Percentiles rank a stretch among this genome's conserved stretches.
These are phyloP conservation scores for Kuschelorhynchus macadamiae DNA, from an alignment of 2,888 invertebrate species.

Conservation along the genomic window DNA sequence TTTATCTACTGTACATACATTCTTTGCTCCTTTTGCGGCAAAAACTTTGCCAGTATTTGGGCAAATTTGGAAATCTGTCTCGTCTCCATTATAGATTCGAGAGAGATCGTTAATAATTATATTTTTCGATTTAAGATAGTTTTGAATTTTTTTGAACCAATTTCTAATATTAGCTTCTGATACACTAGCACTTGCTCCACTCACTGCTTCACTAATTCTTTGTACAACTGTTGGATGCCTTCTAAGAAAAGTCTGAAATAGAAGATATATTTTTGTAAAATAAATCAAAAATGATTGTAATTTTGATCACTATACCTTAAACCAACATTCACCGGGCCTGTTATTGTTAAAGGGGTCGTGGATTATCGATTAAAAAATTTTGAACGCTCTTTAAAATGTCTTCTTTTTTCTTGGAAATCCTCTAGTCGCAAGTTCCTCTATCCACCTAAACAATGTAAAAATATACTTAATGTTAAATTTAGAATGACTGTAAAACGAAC, in stretches of 20 bases:
- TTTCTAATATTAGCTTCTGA: too few species aligned
- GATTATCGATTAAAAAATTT: constrained; percentile 45
- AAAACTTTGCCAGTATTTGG: too few species aligned
- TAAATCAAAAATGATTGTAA: too few species aligned
- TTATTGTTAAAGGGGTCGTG: constrained; percentile 47
- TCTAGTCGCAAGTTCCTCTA: constrained; percentile 28
- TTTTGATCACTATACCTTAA: constrained; percentile 44
- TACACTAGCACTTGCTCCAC: neutral
- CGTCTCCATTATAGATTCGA: too few species aligned
- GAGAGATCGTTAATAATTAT: too few species aligned
- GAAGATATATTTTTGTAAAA: neutral
- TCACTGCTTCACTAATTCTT: constrained; percentile 52
- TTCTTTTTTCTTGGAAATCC: constrained; percentile 43
- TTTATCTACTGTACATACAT: too few species aligned
- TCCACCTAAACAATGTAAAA: constrained; percentile 28
- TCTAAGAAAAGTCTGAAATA: constrained; percentile 54
- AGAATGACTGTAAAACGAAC: constrained; percentile 5
- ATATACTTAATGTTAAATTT: neutral
- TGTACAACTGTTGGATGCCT: constrained; percentile 54
- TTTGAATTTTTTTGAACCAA: too few species aligned
- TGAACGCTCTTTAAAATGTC: constrained; percentile 43
- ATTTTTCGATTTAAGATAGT: too few species aligned
- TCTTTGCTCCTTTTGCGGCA: too few species aligned
- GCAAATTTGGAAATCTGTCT: too few species aligned
- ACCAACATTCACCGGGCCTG: constrained; percentile 48